Conservation (phyloP, 2,113 vertebrate genomes). For the Thymallus thymallus region DNA sequence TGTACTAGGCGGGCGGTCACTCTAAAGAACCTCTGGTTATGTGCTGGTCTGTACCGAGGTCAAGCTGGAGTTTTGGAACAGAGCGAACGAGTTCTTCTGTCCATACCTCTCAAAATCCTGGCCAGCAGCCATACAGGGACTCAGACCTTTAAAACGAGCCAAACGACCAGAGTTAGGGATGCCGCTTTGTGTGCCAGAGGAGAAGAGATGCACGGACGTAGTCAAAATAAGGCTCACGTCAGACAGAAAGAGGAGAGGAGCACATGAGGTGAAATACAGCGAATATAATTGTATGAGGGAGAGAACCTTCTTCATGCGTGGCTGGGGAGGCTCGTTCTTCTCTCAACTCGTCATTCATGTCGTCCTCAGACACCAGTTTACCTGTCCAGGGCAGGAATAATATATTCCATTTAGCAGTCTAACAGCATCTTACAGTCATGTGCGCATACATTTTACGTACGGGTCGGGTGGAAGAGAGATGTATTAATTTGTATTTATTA, state of each 20-base stretch:
- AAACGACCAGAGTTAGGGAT: not conserved
- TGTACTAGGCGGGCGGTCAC: too few species aligned
- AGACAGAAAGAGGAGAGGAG: not conserved
- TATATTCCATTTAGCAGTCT: too few species aligned
- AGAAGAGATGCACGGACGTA: conserved; percentile 2
- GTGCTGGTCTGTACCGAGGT: too few species aligned
- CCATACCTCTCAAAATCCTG: too few species aligned
- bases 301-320: conserved; percentile 86
- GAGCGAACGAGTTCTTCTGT: too few species aligned
- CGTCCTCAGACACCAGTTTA: conserved; percentile 88
- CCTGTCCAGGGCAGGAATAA: conserved; percentile 65
- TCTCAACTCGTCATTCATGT: conserved; percentile 86
- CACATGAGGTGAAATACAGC: not conserved
- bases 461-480: too few species aligned
- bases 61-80: too few species aligned
- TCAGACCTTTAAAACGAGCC: not conserved
- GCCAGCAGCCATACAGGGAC: too few species aligned
- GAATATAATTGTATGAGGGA: not conserved
- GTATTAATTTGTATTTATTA: too few species aligned
- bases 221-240: not conserved
- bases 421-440: too few species aligned
- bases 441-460: too few species aligned
- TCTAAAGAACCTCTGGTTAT: too few species aligned
- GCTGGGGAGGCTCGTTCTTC: conserved; percentile 86
- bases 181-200: not conserved